Conservation (phyloP, 2,113 vertebrate species). For the Collichthys lucidus region DNA sequence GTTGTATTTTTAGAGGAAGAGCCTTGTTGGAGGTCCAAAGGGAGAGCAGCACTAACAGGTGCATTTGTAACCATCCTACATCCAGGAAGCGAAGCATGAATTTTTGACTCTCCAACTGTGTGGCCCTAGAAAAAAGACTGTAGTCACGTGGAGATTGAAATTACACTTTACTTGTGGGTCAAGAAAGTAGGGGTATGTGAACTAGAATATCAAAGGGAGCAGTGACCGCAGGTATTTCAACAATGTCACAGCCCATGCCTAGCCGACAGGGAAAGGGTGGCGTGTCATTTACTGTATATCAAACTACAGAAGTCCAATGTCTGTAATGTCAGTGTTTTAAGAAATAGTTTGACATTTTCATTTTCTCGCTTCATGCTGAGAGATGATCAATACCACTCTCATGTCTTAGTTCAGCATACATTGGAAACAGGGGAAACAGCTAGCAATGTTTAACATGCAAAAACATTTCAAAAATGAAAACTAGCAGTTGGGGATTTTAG, state of each 20-base stretch:
- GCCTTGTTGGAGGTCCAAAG: slow-evolving; percentile 22
- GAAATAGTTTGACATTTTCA: no score
- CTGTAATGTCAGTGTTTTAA: background rate
- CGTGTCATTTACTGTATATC: background rate
- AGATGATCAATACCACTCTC: background rate
- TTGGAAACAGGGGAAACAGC: background rate
- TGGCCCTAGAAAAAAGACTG: slow-evolving; percentile 24
- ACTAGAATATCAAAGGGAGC: slow-evolving; percentile 34
- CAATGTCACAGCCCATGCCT: background rate
- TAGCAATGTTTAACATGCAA: background rate
- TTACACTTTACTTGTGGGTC: slow-evolving; percentile 52
- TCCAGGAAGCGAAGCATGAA: slow-evolving; percentile 35
- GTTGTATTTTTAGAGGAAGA: slow-evolving; percentile 56
- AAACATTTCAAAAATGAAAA: background rate
- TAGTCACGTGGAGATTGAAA: slow-evolving; percentile 31
- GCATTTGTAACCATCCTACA: slow-evolving; percentile 41
- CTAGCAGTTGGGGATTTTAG: no score
- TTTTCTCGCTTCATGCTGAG: background rate
- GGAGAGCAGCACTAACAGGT: slow-evolving; percentile 56
- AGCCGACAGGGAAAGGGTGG: background rate
- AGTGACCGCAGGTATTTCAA: slow-evolving; percentile 33
- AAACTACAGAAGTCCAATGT: background rate
- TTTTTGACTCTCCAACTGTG: slow-evolving; percentile 31
- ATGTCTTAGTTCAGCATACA: background rate
- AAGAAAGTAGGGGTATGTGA: slow-evolving; percentile 30